Evolutionary conservation across 1,140 invertebrate species (phyloP).

Genomic region (Pomacea maculata): DNA sequence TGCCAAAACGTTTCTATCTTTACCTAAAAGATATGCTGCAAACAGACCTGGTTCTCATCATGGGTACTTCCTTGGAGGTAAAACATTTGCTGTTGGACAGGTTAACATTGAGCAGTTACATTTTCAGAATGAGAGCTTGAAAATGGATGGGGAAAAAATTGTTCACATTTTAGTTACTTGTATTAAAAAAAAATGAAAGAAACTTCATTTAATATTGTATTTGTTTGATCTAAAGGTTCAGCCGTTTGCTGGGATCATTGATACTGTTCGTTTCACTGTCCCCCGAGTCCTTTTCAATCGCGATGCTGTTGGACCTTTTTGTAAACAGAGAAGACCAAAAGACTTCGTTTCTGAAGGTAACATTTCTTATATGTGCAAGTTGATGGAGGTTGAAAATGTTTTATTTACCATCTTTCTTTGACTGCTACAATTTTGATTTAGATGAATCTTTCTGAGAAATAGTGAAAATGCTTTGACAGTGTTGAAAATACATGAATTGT

Average conservation of each 20-base stretch:
- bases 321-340: constrained; percentile 46
- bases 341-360: constrained; percentile 59
- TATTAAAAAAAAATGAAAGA: background rate
- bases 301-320: constrained; percentile 62
- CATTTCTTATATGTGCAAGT: background rate
- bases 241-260: constrained; percentile 66
- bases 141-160: too few species aligned
- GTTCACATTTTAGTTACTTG: too few species aligned
- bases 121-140: too few species aligned
- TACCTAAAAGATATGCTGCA: constrained; percentile 64
- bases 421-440: background rate
- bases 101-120: too few species aligned
- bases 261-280: constrained; percentile 52
- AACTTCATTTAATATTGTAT: background rate
- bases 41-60: constrained; percentile 62
- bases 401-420: background rate
- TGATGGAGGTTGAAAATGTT: background rate
- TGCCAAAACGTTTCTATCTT: constrained; percentile 62
- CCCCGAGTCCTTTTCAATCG: constrained; percentile 64
- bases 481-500: background rate
- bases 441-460: background rate
- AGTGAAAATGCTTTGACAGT: background rate
- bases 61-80: constrained; percentile 67
- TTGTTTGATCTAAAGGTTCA: constrained; percentile 58
- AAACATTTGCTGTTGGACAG: background rate